Conservation (phyloP, 2,797 vertebrate species). For the Zenarchopterus dispar region DNA sequence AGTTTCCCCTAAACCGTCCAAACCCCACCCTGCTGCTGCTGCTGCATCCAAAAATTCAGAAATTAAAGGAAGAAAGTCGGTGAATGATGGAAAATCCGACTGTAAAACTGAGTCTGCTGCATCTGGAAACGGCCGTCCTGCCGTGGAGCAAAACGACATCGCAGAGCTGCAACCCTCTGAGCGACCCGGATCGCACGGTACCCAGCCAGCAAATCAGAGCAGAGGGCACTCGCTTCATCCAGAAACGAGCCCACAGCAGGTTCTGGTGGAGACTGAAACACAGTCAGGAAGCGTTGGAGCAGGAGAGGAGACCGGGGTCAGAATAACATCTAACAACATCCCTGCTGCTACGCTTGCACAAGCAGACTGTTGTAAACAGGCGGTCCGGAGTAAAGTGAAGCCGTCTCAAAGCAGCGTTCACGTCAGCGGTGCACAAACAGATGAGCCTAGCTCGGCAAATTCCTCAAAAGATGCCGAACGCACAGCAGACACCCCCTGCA, state of each 20-base stretch:
- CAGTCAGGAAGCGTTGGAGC: constrained; percentile 29
- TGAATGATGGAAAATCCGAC: constrained; percentile 49
- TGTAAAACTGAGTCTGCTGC: constrained; percentile 46
- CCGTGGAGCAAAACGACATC: constrained; percentile 15
- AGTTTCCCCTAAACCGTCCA: constrained; percentile 77
- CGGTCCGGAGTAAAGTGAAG: constrained; percentile 33
- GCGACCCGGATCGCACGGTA: constrained; percentile 20
- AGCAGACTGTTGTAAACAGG: constrained; percentile 23
- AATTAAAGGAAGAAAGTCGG: constrained; percentile 63
- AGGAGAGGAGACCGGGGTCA: constrained; percentile 10
- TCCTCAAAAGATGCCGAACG: constrained; percentile 80
- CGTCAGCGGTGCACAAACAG: constrained; percentile 27
- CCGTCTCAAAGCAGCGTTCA: constrained; percentile 14
- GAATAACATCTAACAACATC: constrained; percentile 27
- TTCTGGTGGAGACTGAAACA: constrained; percentile 27
- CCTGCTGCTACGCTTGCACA: constrained; percentile 18
- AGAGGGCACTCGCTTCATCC: constrained; percentile 27
- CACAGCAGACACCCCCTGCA: constrained; percentile 82
- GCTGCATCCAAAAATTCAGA: constrained; percentile 76
- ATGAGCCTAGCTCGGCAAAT: constrained; percentile 37
- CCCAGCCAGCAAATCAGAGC: constrained; percentile 21
- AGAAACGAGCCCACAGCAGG: constrained; percentile 30
- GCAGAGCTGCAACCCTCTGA: constrained; percentile 11
- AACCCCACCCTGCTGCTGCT: constrained; percentile 70
- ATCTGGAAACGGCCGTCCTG: constrained; percentile 15